Evolutionary conservation across 2,113 vertebrate genomes (phyloP).

Genomic region (Artemisiospiza belli): DNA sequence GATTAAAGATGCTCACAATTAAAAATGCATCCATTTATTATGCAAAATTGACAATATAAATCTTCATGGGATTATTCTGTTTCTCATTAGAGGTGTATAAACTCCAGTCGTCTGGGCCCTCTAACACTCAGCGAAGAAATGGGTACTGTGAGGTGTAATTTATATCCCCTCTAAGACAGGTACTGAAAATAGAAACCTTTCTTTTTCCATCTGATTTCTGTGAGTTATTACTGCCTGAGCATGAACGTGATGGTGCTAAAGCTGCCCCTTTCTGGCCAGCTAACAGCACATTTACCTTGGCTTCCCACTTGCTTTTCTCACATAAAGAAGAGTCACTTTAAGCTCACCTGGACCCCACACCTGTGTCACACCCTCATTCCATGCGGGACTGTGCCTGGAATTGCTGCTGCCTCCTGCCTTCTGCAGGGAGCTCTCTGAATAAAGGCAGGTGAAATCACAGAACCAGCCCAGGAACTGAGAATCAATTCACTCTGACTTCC

Average conservation of each 20-base stretch:
- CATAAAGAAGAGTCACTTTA: not conserved
- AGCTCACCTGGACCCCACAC: not conserved
- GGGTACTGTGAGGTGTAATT: not conserved
- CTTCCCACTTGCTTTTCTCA: not conserved
- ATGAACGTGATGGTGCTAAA: not conserved
- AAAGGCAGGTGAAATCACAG: not conserved
- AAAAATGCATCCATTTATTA: not conserved
- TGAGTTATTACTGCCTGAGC: not conserved
- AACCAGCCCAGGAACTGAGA: not conserved
- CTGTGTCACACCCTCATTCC: not conserved
- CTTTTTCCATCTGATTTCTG: not conserved
- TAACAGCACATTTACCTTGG: not conserved
- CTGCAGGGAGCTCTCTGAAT: not conserved
- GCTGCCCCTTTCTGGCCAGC: not conserved
- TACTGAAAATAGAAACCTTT: not conserved
- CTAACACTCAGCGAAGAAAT: not conserved
- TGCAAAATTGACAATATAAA: not conserved
- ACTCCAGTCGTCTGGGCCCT: not conserved
- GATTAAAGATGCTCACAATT: not conserved
- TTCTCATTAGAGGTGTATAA: not conserved
- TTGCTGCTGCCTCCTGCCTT: not conserved
- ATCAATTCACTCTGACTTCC: constrained; percentile 22
- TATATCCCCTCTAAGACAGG: not conserved
- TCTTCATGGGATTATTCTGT: not conserved
- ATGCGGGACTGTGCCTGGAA: not conserved